Evolutionary conservation across 2,113 vertebrate species (phyloP), one percentile per base, ranked within the genome.

Genomic region (Dipodomys spectabilis): DNA sequence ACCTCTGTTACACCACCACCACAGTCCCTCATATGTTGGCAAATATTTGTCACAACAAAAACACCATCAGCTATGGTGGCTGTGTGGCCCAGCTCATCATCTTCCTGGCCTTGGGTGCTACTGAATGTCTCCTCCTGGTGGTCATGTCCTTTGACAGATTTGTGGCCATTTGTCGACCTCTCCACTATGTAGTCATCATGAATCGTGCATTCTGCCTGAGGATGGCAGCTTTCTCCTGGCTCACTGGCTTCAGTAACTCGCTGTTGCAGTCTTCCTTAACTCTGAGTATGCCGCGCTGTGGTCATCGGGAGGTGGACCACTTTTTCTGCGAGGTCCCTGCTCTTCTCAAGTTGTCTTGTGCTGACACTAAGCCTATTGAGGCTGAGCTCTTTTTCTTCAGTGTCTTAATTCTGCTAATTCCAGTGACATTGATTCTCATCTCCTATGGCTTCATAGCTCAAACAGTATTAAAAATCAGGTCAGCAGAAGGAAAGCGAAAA

Each of bases 241-340:
- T 88, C 25, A 71, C 60, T 16, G 93, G 88, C 23, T 75, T 95
- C 20, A 60, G 93, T 25, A 93, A 92, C 39, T 95, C 93, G 1
- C 23, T 91, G 7, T 2, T 97, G 45, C 91, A 96, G 22, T 88
- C 93, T 20, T 68, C 72, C 57, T 62, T 94, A 89, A 95, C 69
- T 0, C 32, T 94, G 7, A 5, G n/a, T 28, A 82, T 95, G 72
- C 91, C 94, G 12, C 27, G n/a, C 9, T 95, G 93, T 71, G 91
- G 94, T 30, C 89, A 0, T 20, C 68, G 30, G 62, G 82, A 44
- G 49, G 18, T 94, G 10, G 71, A 95, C 13, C 82, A 95, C 62
- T 95, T 96, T 72, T 95, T 95, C 68, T 96, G 96, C 23, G 90
- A 95, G 35, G 90, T 95, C 4, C 95, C 90, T 60, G 94, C 91